Evolutionary conservation across 2,888 invertebrate species (phyloP).

Genomic region (Cosmia pyralina): DNA sequence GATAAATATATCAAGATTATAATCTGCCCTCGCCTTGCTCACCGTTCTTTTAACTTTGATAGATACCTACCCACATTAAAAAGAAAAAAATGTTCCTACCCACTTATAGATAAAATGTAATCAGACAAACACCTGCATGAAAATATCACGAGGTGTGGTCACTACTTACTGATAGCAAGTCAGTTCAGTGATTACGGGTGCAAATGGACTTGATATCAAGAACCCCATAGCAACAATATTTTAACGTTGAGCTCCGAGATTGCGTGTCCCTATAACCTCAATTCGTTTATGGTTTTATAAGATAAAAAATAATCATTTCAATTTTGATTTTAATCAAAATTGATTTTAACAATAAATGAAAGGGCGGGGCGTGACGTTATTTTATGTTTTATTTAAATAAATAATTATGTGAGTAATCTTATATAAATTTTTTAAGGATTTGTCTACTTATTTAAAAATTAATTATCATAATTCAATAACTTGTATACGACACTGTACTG

Average conservation of each 20-base stretch:
- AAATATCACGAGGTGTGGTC: conserved; percentile 25
- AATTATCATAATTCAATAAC: no score
- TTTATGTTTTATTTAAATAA: no score
- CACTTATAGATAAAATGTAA: conserved; percentile 28
- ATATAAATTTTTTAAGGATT: no score
- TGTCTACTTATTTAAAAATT: no score
- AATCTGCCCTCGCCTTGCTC: conserved; percentile 14
- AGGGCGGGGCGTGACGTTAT: no score
- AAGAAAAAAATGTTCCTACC: background rate
- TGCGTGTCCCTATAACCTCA: conserved; percentile 15
- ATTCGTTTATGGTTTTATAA: background rate
- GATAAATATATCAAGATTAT: conserved; percentile 15
- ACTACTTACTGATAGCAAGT: conserved; percentile 17
- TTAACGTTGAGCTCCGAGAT: conserved; percentile 1
- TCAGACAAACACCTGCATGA: conserved; percentile 10
- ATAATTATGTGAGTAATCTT: no score
- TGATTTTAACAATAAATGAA: background rate
- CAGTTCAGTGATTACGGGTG: conserved; percentile 7
- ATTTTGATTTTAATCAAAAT: background rate
- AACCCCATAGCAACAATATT: conserved; percentile 18
- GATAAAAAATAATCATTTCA: background rate
- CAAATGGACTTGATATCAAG: conserved; percentile 10
- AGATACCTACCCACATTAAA: background rate
- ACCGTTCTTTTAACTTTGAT: background rate
- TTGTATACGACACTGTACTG: no score